Conservation (phyloP, 2,888 invertebrate genomes). For the Gasteruption jaculator region DNA sequence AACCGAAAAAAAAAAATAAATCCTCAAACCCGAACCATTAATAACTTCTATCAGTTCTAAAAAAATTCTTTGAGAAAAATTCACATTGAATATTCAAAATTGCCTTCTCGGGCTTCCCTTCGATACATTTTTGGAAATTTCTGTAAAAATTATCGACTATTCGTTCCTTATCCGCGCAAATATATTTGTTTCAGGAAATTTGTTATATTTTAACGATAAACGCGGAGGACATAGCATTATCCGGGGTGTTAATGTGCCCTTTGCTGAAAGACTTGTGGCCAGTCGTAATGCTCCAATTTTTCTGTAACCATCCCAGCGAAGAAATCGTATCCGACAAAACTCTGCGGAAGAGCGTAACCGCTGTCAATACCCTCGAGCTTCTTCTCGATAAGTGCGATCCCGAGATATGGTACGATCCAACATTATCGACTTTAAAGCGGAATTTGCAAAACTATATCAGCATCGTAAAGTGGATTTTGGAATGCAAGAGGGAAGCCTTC, state of each 20-base stretch:
- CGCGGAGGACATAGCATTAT: slow-evolving; percentile 28
- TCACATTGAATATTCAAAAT: too few species aligned
- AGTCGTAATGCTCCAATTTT: slow-evolving; percentile 33
- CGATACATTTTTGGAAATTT: neutral
- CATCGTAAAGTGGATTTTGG: slow-evolving; percentile 34
- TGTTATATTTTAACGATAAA: slow-evolving; percentile 32
- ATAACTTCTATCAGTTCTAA: too few species aligned
- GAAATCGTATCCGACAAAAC: slow-evolving; percentile 20
- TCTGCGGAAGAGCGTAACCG: slow-evolving; percentile 20
- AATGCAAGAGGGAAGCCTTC: slow-evolving; percentile 16
- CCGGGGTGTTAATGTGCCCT: slow-evolving; percentile 29
- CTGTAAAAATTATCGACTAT: neutral
- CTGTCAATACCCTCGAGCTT: slow-evolving; percentile 33
- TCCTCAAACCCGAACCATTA: too few species aligned
- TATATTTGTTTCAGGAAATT: slow-evolving; percentile 33
- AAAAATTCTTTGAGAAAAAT: too few species aligned
- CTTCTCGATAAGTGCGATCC: slow-evolving; percentile 31
- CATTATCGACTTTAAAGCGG: slow-evolving; percentile 25
- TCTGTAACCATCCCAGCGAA: slow-evolving; percentile 29
- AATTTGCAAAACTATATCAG: slow-evolving; percentile 29
- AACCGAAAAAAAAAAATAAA: too few species aligned
- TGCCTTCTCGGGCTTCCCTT: too few species aligned
- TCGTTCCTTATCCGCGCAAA: neutral
- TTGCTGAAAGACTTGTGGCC: slow-evolving; percentile 38
- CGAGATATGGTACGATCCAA: slow-evolving; percentile 22